A percentile compares a stretch with the other conserved stretches of the same genome.
Conservation (phyloP, 2,797 vertebrate genomes). For the Lagocephalus sceleratus region DNA sequence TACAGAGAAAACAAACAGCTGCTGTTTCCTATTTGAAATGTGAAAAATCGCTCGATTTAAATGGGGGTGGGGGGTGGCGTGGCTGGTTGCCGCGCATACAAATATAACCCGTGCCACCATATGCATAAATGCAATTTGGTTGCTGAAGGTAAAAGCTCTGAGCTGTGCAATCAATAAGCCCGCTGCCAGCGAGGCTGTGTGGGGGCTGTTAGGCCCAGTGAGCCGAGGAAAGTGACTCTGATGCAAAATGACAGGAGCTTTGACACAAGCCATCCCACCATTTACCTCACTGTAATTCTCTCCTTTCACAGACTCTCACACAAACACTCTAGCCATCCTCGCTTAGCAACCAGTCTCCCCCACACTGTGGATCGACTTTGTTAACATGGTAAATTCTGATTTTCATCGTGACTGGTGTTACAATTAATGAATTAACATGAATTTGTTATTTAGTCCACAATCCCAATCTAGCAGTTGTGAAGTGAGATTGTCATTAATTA, state of each 20-base stretch:
- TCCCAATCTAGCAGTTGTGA: too few species aligned
- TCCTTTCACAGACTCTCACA: constrained; percentile 9
- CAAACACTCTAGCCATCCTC: constrained; percentile 24
- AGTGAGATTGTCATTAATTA: too few species aligned
- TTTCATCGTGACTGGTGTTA: background rate
- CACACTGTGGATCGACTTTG: background rate
- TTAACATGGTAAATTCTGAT: background rate
- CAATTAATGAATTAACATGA: too few species aligned
- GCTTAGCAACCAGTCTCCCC: constrained; percentile 10
- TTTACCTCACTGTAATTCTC: constrained; percentile 50
- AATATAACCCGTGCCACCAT: constrained; percentile 13
- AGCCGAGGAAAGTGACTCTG: constrained; percentile 53
- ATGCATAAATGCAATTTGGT: constrained; percentile 28
- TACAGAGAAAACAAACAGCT: constrained; percentile 4
- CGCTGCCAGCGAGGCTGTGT: constrained; percentile 29
- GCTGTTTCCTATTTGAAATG: background rate
- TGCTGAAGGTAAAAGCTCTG: constrained; percentile 17
- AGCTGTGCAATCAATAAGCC: constrained; percentile 54
- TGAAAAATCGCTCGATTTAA: constrained; percentile 3
- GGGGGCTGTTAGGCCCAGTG: constrained; percentile 58
- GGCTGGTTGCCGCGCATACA: constrained; percentile 7
- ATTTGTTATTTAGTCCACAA: too few species aligned
- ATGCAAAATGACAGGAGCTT: constrained; percentile 69
- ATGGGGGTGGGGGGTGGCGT: constrained; percentile 3
- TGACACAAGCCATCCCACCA: constrained; percentile 51